Evolutionary conservation across 1,140 invertebrate genomes (phyloP), one percentile per base, ranked within the genome.

Genomic region (Pygmarrhopalites habei): DNA sequence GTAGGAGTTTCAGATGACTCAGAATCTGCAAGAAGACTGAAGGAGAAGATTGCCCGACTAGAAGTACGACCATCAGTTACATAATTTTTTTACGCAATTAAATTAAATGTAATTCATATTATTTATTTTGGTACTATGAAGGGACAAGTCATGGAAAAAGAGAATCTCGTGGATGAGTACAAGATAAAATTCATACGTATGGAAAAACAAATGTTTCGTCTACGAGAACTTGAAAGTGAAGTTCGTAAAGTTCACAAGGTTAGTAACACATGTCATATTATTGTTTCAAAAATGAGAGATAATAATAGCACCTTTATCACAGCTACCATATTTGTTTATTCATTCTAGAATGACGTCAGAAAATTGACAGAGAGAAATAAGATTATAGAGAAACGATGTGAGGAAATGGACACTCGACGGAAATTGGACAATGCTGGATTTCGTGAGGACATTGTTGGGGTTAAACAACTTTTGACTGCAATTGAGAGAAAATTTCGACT

Each of bases 111-210:
- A n/a, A 15, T 35, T 35, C 15, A 7, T 35, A 35, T 35, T 35
- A 35, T 35, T 35, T 35, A 35, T 35, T 7, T 15, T 7, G 32
- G 32, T 35, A 35, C 32, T 35, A 35, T 35, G 15, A 35, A 60
- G 28, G 44, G 10, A 1, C 35, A 44, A 44, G 29, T 65, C 0
- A 56, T 57, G n/a, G 64, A 61, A 7, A 66, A 61, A 28, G 64
- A 66, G 41, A 66, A 61, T 58, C 23, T 58, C 0, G 21, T 66
- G 3, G 39, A 60, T 15, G 64, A 66, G 21, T 66, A 61, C 26
- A 51, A 66, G 41, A 30, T 66, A 14, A 57, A 61, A 43, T 56
- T 49, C 15, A 26, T 60, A 4, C 39, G 55, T 1, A 43, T 61
- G 52, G 65, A 60, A 26, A 62, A 62, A 30, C 29, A 62, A 41